phyloP scores from a whole-genome alignment of 2,113 vertebrate species.

The Chaetodon auriga region DNA sequence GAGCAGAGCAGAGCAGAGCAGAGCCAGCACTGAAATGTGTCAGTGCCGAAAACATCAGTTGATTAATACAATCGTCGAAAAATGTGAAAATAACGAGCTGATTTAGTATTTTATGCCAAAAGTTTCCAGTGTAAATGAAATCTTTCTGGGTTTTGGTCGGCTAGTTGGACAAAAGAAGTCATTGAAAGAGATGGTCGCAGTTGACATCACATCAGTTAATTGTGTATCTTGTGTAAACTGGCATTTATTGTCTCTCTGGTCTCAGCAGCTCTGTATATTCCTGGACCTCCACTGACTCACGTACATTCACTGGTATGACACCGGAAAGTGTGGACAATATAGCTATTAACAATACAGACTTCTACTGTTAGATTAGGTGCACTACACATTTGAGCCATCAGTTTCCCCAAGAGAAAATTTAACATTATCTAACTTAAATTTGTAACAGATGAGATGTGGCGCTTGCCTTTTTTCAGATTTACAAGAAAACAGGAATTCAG shows the following conservation, averaged over 20 bases:
- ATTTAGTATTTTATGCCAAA: not conserved
- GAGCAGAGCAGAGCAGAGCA: not conserved
- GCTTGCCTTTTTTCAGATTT: not conserved
- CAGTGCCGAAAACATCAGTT: not conserved
- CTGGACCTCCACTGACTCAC: not conserved
- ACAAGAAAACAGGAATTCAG: not conserved
- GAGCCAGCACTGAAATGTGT: slow-evolving; percentile 23
- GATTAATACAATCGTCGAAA: not conserved
- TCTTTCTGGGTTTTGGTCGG: too few species aligned
- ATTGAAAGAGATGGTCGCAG: not conserved
- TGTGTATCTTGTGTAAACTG: not conserved
- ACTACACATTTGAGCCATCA: not conserved
- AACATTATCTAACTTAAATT: not conserved
- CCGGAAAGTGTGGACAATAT: too few species aligned
- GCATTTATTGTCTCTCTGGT: not conserved
- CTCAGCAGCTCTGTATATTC: not conserved
- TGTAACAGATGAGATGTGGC: not conserved
- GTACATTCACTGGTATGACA: not conserved
- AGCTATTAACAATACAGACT: not conserved
- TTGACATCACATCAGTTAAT: not conserved
- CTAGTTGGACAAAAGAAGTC: not conserved
- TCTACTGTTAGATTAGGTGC: not conserved
- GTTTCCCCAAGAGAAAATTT: not conserved
- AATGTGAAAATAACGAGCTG: not conserved
- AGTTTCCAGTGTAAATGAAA: not conserved